Base-by-base conservation (phyloP, 64 coral and sea anemone genomes). In the Pocillopora damicornis region DNA sequence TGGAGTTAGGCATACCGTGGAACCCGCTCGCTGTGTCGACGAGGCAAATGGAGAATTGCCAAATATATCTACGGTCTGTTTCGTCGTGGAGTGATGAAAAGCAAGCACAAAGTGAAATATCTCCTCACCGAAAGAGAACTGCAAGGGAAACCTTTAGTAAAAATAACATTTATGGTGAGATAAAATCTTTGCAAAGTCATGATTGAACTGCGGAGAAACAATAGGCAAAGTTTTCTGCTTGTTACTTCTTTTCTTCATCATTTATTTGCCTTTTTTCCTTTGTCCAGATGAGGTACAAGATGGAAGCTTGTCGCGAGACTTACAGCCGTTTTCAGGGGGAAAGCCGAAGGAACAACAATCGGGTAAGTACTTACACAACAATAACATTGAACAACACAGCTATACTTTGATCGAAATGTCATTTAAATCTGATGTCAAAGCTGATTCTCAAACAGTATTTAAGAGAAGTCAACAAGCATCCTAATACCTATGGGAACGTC, bases 1-100 rank as follows among this genome's bases (percentile, higher is more conserved):
- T 85, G 4, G 81, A 85, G 65, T 26, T 85, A 42, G 81, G 65
- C 15, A 12, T 85, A 73, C 81, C 65, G 5, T 85, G 81, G 81
- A 18, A 85, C 42, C 81, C 81, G 11, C n/a, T 85, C 23, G 81
- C 81, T 37, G 16, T 26, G 37, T 85, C 81, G 15, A 38, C 20
- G 4, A 45, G 4, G 58, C 22, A 16, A 72, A 85, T 85, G 65
- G 64, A 85, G 81, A 85, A 9, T 34, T 85, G 35, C 5, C 37
- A 23, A 17, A 58, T 18, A 66, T 72, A 57, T 9, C 81, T 72
- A 1, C 65, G 73, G 56, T 42, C 63, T 2, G 37, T 72, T 72
- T 71, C 61, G 58, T 42, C 9, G 15, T 72, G 65, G 37, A 71
- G 37, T 10, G 5, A 11, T 58, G 65, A 57, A 12, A 36, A 64